phyloP scores from a whole-genome alignment of 1,140 invertebrate genomes.

The Camponotus floridanus region DNA sequence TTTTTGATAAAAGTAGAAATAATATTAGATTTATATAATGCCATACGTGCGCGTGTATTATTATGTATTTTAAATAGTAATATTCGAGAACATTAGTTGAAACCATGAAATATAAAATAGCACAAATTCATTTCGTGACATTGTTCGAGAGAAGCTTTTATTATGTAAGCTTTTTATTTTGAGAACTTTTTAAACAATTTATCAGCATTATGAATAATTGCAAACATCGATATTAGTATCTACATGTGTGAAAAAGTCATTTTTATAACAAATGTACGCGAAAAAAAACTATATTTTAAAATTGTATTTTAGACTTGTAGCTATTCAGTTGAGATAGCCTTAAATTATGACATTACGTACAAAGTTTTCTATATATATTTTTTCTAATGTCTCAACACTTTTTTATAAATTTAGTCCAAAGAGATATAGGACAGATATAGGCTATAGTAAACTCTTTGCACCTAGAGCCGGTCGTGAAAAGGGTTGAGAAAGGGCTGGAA shows the following conservation, averaged over 20 bases:
- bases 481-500: slow-evolving; percentile 26
- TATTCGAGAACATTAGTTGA: neutral
- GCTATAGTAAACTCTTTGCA: neutral
- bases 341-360: neutral
- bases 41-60: neutral
- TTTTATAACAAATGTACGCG: neutral
- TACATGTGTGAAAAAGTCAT: neutral
- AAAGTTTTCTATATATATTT: neutral
- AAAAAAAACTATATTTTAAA: neutral
- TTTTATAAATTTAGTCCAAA: neutral
- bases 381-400: neutral
- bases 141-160: neutral
- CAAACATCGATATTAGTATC: neutral
- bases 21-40: neutral
- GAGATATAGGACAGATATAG: neutral
- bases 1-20: no score
- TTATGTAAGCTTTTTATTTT: neutral
- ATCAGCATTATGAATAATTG: neutral
- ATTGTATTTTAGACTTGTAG: neutral
- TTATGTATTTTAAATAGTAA: slow-evolving; percentile 1
- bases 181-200: neutral
- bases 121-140: neutral
- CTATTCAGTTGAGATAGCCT: neutral
- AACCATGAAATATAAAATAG: neutral
- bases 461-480: slow-evolving; percentile 13